Percentiles rank a stretch among this genome's conserved stretches.
Conservation (phyloP, 1,140 invertebrate genomes). For the Theocolax elegans region DNA sequence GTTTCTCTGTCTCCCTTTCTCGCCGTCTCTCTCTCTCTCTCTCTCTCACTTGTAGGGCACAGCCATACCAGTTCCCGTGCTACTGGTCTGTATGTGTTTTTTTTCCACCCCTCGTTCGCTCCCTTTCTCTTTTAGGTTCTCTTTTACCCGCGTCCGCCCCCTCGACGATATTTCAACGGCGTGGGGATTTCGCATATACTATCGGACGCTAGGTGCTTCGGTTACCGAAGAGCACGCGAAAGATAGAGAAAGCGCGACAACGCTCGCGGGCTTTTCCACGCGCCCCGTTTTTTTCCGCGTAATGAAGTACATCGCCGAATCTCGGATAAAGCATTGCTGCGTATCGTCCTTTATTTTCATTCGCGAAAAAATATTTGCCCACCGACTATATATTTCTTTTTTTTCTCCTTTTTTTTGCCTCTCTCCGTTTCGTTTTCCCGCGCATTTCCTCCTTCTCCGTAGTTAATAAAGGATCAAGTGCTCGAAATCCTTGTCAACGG, state of each 20-base stretch:
- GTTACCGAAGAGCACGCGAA: background rate
- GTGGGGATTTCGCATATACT: conserved; percentile 10
- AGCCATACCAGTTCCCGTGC: background rate
- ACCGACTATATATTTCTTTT: background rate
- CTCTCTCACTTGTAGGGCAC: too few relatives aligned
- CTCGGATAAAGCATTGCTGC: conserved; percentile 13
- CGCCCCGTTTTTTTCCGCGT: conserved; percentile 11
- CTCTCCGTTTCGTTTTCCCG: background rate
- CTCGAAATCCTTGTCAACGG: background rate
- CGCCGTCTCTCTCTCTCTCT: too few relatives aligned
- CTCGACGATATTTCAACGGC: conserved; percentile 13
- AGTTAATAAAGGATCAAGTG: background rate
- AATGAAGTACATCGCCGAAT: conserved; percentile 27
- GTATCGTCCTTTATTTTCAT: conserved; percentile 19
- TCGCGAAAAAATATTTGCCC: conserved; percentile 3
- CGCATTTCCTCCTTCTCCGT: background rate
- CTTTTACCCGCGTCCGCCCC: conserved; percentile 14
- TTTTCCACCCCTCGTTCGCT: too few relatives aligned
- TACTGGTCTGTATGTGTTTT: background rate
- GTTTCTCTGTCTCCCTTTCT: background rate
- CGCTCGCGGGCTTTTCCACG: background rate
- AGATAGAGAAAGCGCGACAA: background rate
- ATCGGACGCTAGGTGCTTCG: conserved; percentile 10
- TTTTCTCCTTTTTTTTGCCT: background rate
- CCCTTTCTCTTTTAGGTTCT: background rate